These are phyloP conservation scores for Chionodraco myersi DNA, from an alignment of 2,113 vertebrate genomes.

Conservation along the genomic window DNA sequence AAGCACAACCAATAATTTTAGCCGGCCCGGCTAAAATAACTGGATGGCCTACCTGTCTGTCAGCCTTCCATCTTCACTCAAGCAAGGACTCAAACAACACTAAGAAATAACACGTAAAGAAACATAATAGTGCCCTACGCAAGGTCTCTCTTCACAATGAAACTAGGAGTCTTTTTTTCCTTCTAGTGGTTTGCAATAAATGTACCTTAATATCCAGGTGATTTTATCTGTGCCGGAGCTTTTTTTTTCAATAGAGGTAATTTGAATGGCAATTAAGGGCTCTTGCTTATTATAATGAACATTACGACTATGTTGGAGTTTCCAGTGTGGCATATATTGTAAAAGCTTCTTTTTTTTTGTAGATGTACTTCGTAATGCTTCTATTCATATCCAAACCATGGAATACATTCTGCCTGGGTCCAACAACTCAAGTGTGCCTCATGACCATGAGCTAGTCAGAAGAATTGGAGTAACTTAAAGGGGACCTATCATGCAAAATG, in stretches of 20 bases:
- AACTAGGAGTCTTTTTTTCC: neutral
- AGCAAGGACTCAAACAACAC: neutral
- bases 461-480: too few relatives aligned
- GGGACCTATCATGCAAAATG: too few relatives aligned
- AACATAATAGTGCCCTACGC: neutral
- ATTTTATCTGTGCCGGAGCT: neutral
- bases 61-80: neutral
- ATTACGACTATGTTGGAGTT: too few relatives aligned
- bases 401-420: neutral
- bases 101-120: slow-evolving; percentile 8
- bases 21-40: too few relatives aligned
- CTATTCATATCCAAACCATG: too few relatives aligned
- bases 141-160: slow-evolving; percentile 5
- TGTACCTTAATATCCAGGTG: neutral
- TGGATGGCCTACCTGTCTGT: too few relatives aligned
- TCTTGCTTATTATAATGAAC: neutral
- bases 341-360: too few relatives aligned
- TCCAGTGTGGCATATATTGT: too few relatives aligned
- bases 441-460: neutral
- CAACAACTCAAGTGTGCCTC: neutral
- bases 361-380: too few relatives aligned
- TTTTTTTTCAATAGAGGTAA: neutral
- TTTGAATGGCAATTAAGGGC: neutral
- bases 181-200: slow-evolving; percentile 1
- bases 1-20: too few relatives aligned